Evolutionary conservation across 2,888 invertebrate species (phyloP), one percentile per base, ranked within the genome.

Genomic region (Alcis repandata): DNA sequence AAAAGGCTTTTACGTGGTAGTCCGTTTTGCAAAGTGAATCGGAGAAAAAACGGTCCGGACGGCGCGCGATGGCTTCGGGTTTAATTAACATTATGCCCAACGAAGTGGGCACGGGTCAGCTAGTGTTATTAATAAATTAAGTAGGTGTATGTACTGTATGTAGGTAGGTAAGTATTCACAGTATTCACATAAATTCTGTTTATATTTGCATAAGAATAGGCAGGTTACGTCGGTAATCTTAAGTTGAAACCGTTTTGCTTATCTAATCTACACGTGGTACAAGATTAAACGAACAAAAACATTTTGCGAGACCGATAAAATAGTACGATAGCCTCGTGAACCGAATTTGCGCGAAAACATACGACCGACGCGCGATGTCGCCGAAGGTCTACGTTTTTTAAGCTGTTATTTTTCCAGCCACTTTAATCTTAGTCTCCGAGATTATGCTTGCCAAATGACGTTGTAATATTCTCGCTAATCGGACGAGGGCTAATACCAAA

Each of bases 241-340:
- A 3, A 19, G 20, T 46, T 22, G 3, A 20, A 22, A 15, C 51
- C 11, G 9, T 13, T 51, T 51, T 8, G 19, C 51, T 51, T 51
- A 51, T 51, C 51, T 51, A 8, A 51, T 51, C 36, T 36, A 36
- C 19, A 38, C 20, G 7, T 11, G 36, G 19, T 20, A 51, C 19
- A 57, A 8, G 46, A 43, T 43, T 20, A 13, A 40, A n/a, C 36
- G 15, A 46, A 41, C 45, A n/a, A 45, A 56, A 56, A 56, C 56
- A 45, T 36, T 33, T 45, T 43, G 41, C 43, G 33, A 48, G 7
- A 22, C 83, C 78, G 58, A 41, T 51, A 40, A 54, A 54, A 33
- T 1, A 10, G 13, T 19, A 2, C 45, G 52, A 67, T 60, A 65
- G 54, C 61, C 54, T 53, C 52, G 20, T 59, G 57, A 54, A 51